Evolutionary conservation across 2,888 invertebrate species (phyloP).

Genomic region (Apeira syringaria): DNA sequence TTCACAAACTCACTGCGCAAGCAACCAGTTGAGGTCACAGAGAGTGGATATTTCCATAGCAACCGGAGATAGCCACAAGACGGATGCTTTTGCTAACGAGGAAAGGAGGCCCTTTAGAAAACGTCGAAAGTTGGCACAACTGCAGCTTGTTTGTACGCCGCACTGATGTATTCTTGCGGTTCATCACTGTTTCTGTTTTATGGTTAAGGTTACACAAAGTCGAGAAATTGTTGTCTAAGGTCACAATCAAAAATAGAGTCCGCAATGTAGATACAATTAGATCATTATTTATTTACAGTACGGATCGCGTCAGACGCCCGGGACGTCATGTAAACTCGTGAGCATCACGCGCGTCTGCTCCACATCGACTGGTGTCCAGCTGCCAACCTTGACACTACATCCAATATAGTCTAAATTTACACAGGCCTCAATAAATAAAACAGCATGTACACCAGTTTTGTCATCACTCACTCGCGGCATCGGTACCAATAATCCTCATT

Average conservation of each 20-base stretch:
- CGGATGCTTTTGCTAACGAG: constrained; percentile 48
- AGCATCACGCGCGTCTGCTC: constrained; percentile 54
- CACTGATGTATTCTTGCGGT: constrained; percentile 32
- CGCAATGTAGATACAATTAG: constrained; percentile 69
- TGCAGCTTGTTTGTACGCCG: constrained; percentile 35
- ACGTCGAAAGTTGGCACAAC: constrained; percentile 64
- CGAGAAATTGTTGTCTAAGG: constrained; percentile 30
- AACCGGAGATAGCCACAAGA: constrained; percentile 43
- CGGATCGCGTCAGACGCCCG: constrained; percentile 43
- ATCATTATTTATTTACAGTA: constrained; percentile 80
- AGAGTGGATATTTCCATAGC: constrained; percentile 46
- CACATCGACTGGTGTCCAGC: constrained; percentile 53
- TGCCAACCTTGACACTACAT: constrained; percentile 66
- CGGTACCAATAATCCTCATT: constrained; percentile 21
- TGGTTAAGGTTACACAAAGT: constrained; percentile 24
- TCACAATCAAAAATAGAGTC: constrained; percentile 70
- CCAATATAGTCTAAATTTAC: constrained; percentile 40
- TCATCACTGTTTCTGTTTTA: constrained; percentile 30
- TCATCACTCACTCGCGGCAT: constrained; percentile 21
- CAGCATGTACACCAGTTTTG: constrained; percentile 19
- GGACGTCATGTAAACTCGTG: constrained; percentile 45
- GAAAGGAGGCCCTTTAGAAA: constrained; percentile 72
- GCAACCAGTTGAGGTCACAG: constrained; percentile 38
- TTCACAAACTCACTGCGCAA: constrained; percentile 1
- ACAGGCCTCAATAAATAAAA: constrained; percentile 33